These are phyloP conservation scores for Trididemnum clinides DNA, from an alignment of 23 tunicate genomes.

Conservation along the genomic window DNA sequence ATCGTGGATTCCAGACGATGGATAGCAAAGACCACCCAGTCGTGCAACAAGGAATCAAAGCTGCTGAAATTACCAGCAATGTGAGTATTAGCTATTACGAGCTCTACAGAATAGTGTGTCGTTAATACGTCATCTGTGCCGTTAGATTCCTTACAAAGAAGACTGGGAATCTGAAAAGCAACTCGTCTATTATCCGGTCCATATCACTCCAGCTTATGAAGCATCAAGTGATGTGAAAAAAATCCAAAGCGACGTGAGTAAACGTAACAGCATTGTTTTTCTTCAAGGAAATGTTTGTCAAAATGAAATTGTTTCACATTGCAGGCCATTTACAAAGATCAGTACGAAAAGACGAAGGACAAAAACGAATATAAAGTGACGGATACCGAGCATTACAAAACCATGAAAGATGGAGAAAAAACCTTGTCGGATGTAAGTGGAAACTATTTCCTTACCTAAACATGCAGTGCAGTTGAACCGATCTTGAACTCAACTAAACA, in stretches of 20 bases:
- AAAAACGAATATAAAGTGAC: too few species aligned
- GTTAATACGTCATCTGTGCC: neutral
- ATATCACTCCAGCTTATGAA: slow-evolving; percentile 95
- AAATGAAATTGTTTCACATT: too few species aligned
- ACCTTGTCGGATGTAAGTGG: too few species aligned
- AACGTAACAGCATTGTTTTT: too few species aligned
- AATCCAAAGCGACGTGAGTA: slow-evolving; percentile 87
- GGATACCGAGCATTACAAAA: too few species aligned
- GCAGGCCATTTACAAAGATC: too few species aligned
- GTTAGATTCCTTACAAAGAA: slow-evolving; percentile 67
- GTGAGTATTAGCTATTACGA: slow-evolving; percentile 1
- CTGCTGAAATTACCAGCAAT: slow-evolving; percentile 42
- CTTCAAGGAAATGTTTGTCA: too few species aligned
- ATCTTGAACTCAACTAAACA: too few species aligned
- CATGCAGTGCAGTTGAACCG: too few species aligned
- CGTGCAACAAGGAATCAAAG: slow-evolving; percentile 66
- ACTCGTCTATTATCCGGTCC: slow-evolving; percentile 87
- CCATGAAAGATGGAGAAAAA: too few species aligned
- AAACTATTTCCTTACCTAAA: too few species aligned
- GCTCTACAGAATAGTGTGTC: neutral
- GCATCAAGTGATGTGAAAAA: slow-evolving; percentile 62
- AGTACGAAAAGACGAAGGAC: too few species aligned
- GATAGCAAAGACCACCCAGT: slow-evolving; percentile 83
- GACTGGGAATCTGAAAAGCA: slow-evolving; percentile 92
- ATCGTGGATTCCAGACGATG: slow-evolving; percentile 87